Conservation (phyloP, 2,888 invertebrate genomes). For the Diarsia dahlii region DNA sequence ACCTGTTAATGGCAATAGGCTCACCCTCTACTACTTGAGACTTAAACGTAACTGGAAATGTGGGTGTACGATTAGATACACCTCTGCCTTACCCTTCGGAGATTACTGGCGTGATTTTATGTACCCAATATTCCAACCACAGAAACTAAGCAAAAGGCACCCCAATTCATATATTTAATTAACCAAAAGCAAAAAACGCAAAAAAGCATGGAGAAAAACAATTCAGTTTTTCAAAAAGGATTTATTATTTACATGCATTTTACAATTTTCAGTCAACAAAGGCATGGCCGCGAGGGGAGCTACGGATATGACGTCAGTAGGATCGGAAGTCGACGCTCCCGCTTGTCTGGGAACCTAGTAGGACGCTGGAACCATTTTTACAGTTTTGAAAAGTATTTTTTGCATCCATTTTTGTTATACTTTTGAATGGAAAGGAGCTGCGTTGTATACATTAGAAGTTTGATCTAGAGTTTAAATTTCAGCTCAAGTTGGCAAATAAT, state of each 20-base stretch:
- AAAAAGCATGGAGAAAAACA: constrained; percentile 19
- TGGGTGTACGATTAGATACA: no score
- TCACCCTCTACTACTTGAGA: no score
- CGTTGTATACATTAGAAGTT: not conserved
- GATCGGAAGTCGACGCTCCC: constrained; percentile 69
- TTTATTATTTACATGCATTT: constrained; percentile 72
- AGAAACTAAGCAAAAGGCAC: not conserved
- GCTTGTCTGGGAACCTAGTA: constrained; percentile 60
- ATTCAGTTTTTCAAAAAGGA: constrained; percentile 56
- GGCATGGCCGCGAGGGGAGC: constrained; percentile 52
- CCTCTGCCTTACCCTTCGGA: not conserved
- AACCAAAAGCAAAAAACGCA: constrained; percentile 14
- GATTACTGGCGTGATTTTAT: not conserved
- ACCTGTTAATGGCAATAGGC: no score
- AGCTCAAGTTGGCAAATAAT: not conserved
- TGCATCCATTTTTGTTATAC: constrained; percentile 18
- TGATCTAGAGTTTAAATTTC: not conserved
- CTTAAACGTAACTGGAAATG: no score
- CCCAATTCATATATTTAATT: not conserved
- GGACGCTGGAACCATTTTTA: constrained; percentile 56
- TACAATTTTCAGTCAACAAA: constrained; percentile 70
- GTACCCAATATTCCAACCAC: not conserved
- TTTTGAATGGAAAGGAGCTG: not conserved
- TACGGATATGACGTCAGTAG: constrained; percentile 69
- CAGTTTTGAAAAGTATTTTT: constrained; percentile 52